These are phyloP conservation scores for Enteromius thamalakanensis DNA, from an alignment of 2,797 vertebrate species.

Conservation along the genomic window DNA sequence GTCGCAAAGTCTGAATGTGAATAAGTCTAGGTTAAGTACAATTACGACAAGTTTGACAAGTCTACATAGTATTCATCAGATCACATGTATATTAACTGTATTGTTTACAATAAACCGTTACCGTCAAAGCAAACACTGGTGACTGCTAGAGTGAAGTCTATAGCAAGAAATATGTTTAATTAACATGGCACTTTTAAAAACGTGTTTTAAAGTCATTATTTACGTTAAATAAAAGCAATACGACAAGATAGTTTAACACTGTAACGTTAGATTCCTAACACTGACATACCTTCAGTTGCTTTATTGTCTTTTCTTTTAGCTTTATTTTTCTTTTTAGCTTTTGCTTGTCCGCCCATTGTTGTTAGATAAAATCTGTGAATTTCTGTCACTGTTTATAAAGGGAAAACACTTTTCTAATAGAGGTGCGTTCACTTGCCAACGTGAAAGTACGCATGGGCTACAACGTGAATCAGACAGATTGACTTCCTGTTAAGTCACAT, in stretches of 20 bases:
- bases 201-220: background rate
- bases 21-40: background rate
- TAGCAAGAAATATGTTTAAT: background rate
- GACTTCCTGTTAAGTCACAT: slow-evolving; percentile 25
- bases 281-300: slow-evolving; percentile 67
- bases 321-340: slow-evolving; percentile 80
- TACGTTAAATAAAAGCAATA: background rate
- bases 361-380: background rate
- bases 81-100: background rate
- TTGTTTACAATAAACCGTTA: slow-evolving; percentile 4
- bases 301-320: slow-evolving; percentile 73
- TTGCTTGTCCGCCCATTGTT: slow-evolving; percentile 81
- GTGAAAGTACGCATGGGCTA: slow-evolving; percentile 25
- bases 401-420: background rate
- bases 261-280: background rate
- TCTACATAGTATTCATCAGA: background rate
- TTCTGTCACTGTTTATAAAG: background rate
- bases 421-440: background rate
- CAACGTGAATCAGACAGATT: slow-evolving; percentile 23
- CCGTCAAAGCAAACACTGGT: background rate
- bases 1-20: background rate
- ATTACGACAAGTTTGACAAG: background rate
- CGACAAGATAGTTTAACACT: background rate
- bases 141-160: background rate
- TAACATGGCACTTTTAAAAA: background rate